Percentiles rank a stretch among this genome's conserved stretches.
Conservation (phyloP, 2,888 invertebrate species). For the Kryphioiulus occultus region DNA sequence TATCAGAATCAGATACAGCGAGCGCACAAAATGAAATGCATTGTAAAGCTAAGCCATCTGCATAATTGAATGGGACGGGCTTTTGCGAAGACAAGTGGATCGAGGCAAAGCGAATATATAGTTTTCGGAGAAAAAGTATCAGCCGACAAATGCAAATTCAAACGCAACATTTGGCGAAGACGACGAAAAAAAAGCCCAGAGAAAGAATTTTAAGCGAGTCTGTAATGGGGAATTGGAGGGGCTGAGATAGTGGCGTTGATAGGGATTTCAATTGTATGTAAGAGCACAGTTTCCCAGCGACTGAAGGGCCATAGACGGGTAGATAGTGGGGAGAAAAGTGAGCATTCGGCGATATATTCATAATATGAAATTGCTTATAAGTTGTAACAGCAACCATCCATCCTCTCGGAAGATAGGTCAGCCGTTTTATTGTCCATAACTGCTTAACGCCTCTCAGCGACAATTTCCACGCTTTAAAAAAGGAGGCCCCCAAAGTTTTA, state of each 20-base stretch:
- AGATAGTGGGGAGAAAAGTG: constrained; percentile 5
- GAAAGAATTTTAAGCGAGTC: not conserved
- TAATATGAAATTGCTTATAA: not conserved
- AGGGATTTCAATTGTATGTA: constrained; percentile 5
- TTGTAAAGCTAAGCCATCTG: constrained; percentile 43
- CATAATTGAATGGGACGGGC: constrained; percentile 39
- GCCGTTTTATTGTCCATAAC: not conserved
- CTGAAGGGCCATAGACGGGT: not conserved
- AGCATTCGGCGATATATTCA: not conserved
- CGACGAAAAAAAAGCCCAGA: not conserved
- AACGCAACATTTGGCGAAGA: not conserved
- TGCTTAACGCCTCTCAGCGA: constrained; percentile 5
- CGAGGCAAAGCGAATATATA: not conserved
- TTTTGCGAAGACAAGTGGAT: not conserved
- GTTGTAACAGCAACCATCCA: constrained; percentile 5
- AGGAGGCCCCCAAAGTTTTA: not conserved
- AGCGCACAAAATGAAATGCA: constrained; percentile 29
- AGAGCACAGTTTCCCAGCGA: not conserved
- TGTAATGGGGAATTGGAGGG: not conserved
- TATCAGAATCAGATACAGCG: constrained; percentile 38
- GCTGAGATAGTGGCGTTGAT: not conserved
- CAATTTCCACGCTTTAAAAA: constrained; percentile 5
- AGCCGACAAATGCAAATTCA: not conserved
- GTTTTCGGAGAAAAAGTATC: not conserved
- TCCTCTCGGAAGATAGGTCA: constrained; percentile 5